Conservation (phyloP, 2,888 invertebrate genomes). For the Protodeltote pygarga region DNA sequence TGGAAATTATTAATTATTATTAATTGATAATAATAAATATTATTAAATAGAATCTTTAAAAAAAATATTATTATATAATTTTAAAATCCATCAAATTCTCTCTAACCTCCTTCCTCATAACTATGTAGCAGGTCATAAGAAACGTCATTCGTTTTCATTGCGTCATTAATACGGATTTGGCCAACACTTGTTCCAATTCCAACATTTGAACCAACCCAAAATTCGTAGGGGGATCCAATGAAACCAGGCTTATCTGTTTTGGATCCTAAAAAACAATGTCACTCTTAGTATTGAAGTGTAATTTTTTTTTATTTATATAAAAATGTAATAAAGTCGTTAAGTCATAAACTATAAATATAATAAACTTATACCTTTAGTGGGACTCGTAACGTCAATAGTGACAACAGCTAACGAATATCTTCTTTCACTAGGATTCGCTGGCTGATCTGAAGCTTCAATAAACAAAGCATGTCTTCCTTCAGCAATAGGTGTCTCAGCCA, state of each 20-base stretch:
- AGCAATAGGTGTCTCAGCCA: conserved; percentile 89
- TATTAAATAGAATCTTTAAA: no score
- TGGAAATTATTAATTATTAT: conserved; percentile 64
- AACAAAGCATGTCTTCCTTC: conserved; percentile 93
- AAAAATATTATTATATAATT: no score
- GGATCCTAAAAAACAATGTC: conserved; percentile 70
- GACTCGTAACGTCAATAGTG: conserved; percentile 90
- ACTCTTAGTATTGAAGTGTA: no score
- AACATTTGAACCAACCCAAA: conserved; percentile 96
- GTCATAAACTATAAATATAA: neutral
- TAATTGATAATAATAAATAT: neutral
- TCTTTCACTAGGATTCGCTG: conserved; percentile 93
- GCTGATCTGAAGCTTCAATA: conserved; percentile 94
- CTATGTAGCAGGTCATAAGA: conserved; percentile 94
- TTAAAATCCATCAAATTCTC: neutral
- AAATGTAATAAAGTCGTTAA: neutral
- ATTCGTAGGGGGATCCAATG: conserved; percentile 94
- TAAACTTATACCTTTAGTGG: conserved; percentile 72
- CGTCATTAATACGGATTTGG: conserved; percentile 92
- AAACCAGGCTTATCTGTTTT: conserved; percentile 90
- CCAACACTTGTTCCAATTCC: conserved; percentile 95
- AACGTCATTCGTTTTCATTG: conserved; percentile 89
- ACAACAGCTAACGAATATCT: conserved; percentile 94
- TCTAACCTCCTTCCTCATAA: conserved; percentile 92
- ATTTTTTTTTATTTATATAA: neutral